Conservation (phyloP, 2,888 invertebrate genomes). For the Tachina grossa region DNA sequence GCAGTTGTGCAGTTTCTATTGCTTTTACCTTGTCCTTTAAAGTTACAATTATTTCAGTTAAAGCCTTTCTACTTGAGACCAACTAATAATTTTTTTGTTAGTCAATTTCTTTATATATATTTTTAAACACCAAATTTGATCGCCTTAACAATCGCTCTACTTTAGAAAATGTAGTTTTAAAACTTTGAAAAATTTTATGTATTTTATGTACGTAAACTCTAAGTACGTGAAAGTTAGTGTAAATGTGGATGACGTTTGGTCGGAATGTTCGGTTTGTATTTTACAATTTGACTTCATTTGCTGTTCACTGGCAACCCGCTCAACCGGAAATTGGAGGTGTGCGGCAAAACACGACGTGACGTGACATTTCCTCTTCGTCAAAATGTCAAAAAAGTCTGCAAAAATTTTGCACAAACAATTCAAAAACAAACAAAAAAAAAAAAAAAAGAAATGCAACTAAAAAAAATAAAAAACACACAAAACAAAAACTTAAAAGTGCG, state of each 20-base stretch:
- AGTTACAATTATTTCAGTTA: no score
- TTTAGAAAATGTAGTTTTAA: slow-evolving; percentile 30
- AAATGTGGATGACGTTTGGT: slow-evolving; percentile 71
- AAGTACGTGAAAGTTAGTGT: slow-evolving; percentile 71
- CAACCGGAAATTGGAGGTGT: slow-evolving; percentile 83
- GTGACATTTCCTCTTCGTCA: slow-evolving; percentile 83
- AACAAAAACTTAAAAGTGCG: slow-evolving; percentile 67
- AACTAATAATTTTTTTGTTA: no score
- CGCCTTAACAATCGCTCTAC: slow-evolving; percentile 7
- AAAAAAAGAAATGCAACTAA: slow-evolving; percentile 66
- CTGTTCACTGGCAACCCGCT: slow-evolving; percentile 72
- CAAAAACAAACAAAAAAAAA: slow-evolving; percentile 72
- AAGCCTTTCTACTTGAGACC: no score
- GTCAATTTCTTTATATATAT: no score
- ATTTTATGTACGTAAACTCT: slow-evolving; percentile 48
- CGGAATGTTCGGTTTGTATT: slow-evolving; percentile 70
- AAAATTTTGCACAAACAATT: slow-evolving; percentile 49
- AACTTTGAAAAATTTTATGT: slow-evolving; percentile 57
- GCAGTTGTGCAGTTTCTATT: no score
- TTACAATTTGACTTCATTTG: slow-evolving; percentile 72
- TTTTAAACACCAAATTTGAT: not conserved
- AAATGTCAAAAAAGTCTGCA: slow-evolving; percentile 78
- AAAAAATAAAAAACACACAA: slow-evolving; percentile 72
- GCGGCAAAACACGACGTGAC: slow-evolving; percentile 83
- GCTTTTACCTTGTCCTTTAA: no score